phyloP scores from a whole-genome alignment of 2,797 vertebrate genomes.

The Synaphobranchus kaupii region DNA sequence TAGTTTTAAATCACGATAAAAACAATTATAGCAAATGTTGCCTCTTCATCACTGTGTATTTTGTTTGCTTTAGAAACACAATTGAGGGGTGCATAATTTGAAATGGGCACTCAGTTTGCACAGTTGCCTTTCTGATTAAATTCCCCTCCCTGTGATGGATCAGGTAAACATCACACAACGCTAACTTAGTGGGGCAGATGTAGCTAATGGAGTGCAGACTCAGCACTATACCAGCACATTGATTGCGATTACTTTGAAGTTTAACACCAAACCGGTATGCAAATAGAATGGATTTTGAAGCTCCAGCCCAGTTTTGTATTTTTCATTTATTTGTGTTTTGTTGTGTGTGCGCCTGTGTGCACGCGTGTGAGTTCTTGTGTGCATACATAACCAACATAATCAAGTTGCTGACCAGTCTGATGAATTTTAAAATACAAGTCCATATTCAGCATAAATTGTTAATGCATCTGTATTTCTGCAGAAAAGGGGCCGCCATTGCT shows the following conservation, averaged over 20 bases:
- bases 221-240: background rate
- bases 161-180: constrained; percentile 3
- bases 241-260: background rate
- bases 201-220: background rate
- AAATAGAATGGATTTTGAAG: background rate
- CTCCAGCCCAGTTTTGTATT: background rate
- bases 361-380: background rate
- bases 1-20: background rate
- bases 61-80: background rate
- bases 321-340: background rate
- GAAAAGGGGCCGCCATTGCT: background rate
- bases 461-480: background rate
- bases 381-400: background rate
- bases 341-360: background rate
- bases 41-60: background rate
- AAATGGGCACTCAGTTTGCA: background rate
- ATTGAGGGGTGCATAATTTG: background rate
- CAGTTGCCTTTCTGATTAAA: background rate
- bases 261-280: background rate
- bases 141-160: constrained; percentile 9
- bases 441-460: constrained; percentile 6
- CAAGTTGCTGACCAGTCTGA: background rate
- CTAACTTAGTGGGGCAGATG: background rate
- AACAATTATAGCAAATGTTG: background rate
- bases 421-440: constrained; percentile 11